phyloP scores from a whole-genome alignment of 1,140 invertebrate genomes.

The Grapholita molesta region DNA sequence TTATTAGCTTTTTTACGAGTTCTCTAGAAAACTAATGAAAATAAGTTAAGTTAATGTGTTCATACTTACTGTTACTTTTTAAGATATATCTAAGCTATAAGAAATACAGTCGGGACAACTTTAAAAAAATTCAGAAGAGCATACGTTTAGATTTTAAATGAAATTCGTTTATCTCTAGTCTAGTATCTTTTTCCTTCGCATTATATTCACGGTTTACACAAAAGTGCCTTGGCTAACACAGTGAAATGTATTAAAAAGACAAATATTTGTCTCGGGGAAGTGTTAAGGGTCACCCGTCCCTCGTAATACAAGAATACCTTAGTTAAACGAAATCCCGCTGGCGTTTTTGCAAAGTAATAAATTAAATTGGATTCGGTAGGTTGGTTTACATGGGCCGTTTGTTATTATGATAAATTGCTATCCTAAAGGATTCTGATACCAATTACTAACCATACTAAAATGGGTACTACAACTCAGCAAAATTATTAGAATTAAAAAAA shows the following conservation, averaged over 20 bases:
- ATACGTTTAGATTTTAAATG: neutral
- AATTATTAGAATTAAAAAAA: neutral
- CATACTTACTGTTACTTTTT: no score
- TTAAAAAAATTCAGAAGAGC: neutral
- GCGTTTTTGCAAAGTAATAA: constrained; percentile 16
- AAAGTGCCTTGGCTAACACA: neutral
- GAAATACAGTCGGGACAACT: no score
- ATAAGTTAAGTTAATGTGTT: no score
- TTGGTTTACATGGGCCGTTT: constrained; percentile 13
- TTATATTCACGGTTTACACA: neutral
- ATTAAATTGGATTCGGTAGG: constrained; percentile 16
- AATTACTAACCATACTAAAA: neutral
- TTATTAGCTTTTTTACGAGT: no score
- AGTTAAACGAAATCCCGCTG: constrained; percentile 12
- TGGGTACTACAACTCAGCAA: neutral
- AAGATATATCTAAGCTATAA: no score
- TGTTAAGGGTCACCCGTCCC: constrained; percentile 12
- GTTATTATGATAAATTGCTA: constrained; percentile 16
- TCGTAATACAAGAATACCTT: constrained; percentile 11
- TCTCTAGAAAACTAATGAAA: no score
- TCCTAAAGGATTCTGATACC: neutral
- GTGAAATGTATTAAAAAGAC: constrained; percentile 11
- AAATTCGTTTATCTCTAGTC: neutral
- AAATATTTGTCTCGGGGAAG: constrained; percentile 6
- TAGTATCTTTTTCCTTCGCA: neutral